Base-by-base conservation (phyloP, 2,113 vertebrate genomes). In the Strix aluco region DNA sequence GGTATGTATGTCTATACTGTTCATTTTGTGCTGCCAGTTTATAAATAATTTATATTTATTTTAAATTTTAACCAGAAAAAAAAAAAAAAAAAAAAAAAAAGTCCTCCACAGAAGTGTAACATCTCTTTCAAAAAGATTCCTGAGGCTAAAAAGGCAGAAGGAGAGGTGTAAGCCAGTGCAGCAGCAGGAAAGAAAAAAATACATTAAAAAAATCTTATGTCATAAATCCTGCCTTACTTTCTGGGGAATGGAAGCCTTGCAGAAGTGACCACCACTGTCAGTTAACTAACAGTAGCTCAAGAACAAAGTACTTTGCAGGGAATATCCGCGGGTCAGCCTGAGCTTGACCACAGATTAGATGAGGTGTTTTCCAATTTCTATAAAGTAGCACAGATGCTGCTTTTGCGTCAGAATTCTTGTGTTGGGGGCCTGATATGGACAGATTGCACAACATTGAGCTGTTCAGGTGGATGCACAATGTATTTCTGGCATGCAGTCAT, bases 11-110 rank as follows among this genome's bases (percentile, higher is more conserved):
- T 32, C 54, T 83, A 67, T 75, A 74, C 34, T 11, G 26, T 88
- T 91, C 91, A 84, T 81, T 95, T 92, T 65, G 36, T 66, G 25
- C 71, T 87, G 65, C 30, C 23, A 81, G 71, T 86, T 94, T 81
- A 96, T 95, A 94, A 96, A 97, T 92, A 90, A 95, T 90, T 87
- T 73, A 62, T 88, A 91, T 55, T 85, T 61, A 9, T 51, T 95
- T 95, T 80, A 88, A 95, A 90, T 73, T 95, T 94, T 89, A 94
- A 94, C 23, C 11, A 80, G 44, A 44, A 40, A 40, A 40, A 40
- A 40, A 40, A 40, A 40, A 36, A 36, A 36, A 36, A 36, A 38
- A 30, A 47, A 71, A 81, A 81, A 52, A 51, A 81, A 75, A 58
- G 26, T 36, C 49, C 27, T 82, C 32, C 25, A 61, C 36, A 82